Conservation (phyloP, 2,113 vertebrate genomes). For the Colius striatus region DNA sequence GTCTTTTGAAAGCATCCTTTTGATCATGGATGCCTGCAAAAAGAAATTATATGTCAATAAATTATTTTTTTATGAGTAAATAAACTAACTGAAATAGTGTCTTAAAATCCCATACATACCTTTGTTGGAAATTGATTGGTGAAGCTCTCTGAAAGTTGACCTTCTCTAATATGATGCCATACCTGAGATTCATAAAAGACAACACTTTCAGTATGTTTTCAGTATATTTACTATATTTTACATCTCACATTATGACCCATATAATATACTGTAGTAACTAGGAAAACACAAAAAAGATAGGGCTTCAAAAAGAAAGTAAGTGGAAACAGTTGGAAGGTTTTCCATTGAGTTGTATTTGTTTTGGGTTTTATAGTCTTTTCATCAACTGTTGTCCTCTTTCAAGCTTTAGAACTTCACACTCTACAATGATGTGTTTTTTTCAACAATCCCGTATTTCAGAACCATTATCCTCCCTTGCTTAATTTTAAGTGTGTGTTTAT, state of each 20-base stretch:
- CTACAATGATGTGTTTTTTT: not conserved
- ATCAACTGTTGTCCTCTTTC: not conserved
- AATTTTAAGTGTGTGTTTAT: not conserved
- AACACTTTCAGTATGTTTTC: not conserved
- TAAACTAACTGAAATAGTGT: not conserved
- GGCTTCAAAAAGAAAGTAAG: not conserved
- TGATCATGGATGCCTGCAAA: slow-evolving; percentile 35
- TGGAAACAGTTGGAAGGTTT: not conserved
- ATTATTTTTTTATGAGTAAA: not conserved
- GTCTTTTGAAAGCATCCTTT: slow-evolving; percentile 21
- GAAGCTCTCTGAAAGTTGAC: rapidly evolving
- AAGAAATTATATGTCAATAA: not conserved
- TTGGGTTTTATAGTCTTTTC: not conserved
- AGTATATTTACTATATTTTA: not conserved
- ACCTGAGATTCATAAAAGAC: not conserved
- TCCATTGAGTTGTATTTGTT: not conserved
- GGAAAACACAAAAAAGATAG: not conserved
- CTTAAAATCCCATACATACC: slow-evolving; percentile 24
- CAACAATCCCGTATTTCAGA: not conserved
- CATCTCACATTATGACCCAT: not conserved
- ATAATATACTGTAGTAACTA: not conserved
- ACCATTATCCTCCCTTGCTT: not conserved
- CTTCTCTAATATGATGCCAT: not conserved
- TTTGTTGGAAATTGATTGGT: not conserved
- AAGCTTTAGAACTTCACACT: not conserved